Base-by-base conservation (phyloP, 2,888 invertebrate species). In the Melinaea menophilus region DNA sequence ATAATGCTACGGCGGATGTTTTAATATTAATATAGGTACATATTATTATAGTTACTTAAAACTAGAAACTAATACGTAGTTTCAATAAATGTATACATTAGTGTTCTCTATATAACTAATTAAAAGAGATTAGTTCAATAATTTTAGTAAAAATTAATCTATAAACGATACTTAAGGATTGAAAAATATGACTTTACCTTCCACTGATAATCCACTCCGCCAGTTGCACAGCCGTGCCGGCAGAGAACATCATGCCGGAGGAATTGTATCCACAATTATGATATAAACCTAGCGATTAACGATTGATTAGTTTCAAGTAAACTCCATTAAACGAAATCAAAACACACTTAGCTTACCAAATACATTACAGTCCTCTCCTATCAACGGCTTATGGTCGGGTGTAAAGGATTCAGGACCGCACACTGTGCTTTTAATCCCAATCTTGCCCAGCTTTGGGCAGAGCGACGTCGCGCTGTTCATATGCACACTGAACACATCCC, bases 361-460 rank as follows among this genome's bases (percentile, higher is more conserved):
- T 4, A 93, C 82, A 78, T 92, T 91, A 7, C 94, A 93, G 76
- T 95, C 95, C 65, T 95, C 95, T 73, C 97, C 98, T 90, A 98
- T 90, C 45, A 98, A 79, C 0, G 98, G 97, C 61, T 91, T 97
- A 78, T 97, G 97, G 80, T 98, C 98, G 0, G 97, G 96, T 0
- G 98, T 98, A 79, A 98, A 98, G 1, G 96, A 95, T 81, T 98
- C 97, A 0, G 97, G 97, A 0, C 98, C 98, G 77, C 97, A 98
- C 1, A 97, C 94, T 0, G 96, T 96, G 48, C 95, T 94, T 80
- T 95, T 97, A 31, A 98, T 93, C 4, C 97, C 97, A 5, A 94
- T 92, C 5, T 92, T 91, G 41, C 92, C 93, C 67, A 97, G 92
- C 66, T 92, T 91, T 0, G 98, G 97, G 64, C 96, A 94, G 9